phyloP scores from a whole-genome alignment of 2,113 vertebrate species.

The Phaethornis superciliosus region DNA sequence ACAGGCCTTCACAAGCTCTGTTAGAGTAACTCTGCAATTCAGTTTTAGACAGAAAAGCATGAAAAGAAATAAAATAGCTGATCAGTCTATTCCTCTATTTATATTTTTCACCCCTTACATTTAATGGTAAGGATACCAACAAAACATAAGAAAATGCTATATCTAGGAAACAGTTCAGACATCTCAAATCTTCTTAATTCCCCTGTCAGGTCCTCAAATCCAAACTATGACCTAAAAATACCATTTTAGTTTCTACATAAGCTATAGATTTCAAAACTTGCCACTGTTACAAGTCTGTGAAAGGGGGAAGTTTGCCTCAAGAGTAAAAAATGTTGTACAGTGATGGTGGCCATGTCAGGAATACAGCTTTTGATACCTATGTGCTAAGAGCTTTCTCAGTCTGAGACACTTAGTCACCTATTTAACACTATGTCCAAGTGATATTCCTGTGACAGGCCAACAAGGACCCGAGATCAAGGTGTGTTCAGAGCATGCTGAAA shows the following conservation, averaged over 20 bases:
- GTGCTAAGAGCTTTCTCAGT: neutral
- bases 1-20: neutral
- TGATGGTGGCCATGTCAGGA: neutral
- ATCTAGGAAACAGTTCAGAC: neutral
- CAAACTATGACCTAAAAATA: neutral
- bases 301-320: neutral
- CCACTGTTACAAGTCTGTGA: neutral
- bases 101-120: neutral
- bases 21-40: neutral
- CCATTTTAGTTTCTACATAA: neutral
- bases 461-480: neutral
- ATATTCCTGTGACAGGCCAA: neutral
- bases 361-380: neutral
- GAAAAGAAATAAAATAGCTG: neutral
- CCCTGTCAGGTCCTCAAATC: neutral
- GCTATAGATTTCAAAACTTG: neutral
- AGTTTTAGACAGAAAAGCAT: neutral
- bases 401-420: neutral
- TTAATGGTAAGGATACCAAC: neutral
- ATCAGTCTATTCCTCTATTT: neutral
- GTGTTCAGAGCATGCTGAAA: neutral
- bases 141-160: neutral
- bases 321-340: neutral
- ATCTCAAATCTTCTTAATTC: neutral
- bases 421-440: neutral